Evolutionary conservation across 2,888 invertebrate genomes (phyloP).

Genomic region (Pachycephus smyrnensis): DNA sequence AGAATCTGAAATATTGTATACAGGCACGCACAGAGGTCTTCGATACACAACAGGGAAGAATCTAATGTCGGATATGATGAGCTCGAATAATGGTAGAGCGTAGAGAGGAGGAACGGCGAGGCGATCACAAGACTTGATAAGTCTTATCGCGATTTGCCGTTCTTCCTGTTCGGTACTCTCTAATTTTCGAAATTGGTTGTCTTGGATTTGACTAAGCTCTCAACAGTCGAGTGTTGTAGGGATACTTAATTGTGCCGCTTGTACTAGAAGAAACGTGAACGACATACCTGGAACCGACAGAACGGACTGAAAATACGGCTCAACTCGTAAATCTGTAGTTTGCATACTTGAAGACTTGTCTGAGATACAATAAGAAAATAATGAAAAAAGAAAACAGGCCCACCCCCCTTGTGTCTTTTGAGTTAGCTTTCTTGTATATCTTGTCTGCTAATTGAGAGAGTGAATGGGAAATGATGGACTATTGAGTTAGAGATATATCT

Average conservation of each 20-base stretch:
- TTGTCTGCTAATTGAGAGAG: conserved; percentile 16
- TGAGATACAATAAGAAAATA: neutral
- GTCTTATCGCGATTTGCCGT: neutral
- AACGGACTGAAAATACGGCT: neutral
- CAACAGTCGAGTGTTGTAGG: neutral
- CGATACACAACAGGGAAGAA: neutral
- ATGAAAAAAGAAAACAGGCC: neutral
- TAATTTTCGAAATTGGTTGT: conserved; percentile 33
- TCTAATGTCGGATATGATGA: neutral
- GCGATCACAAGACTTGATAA: neutral
- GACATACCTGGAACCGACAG: neutral
- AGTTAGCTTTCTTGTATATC: neutral
- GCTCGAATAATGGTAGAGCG: neutral
- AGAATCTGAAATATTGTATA: neutral
- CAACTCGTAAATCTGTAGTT: neutral
- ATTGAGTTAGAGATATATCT: neutral
- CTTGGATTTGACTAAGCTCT: conserved; percentile 53
- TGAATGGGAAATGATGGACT: neutral
- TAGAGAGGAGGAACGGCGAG: neutral
- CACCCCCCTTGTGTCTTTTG: neutral
- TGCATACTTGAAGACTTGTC: neutral
- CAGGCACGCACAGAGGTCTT: neutral
- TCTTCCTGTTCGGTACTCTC: neutral
- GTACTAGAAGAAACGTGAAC: neutral
- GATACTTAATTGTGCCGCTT: neutral